phyloP scores from a whole-genome alignment of 2,888 invertebrate genomes.

The Nemapogon koenigi region DNA sequence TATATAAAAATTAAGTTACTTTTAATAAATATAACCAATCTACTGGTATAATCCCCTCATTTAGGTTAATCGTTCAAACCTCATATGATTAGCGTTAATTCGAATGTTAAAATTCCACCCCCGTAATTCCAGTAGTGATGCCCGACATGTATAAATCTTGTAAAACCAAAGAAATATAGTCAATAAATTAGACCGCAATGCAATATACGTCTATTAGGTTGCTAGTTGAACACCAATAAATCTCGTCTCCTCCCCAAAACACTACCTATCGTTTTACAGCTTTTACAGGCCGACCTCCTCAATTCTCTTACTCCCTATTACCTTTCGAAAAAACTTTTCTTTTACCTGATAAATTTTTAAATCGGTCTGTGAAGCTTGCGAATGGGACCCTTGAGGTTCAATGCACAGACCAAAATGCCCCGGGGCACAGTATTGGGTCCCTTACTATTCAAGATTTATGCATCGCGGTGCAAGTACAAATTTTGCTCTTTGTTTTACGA shows the following conservation, averaged over 20 bases:
- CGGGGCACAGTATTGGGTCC: constrained; percentile 14
- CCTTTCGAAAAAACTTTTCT: constrained; percentile 3
- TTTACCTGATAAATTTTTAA: constrained; percentile 46
- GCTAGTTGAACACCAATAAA: constrained; percentile 51
- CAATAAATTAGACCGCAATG: constrained; percentile 53
- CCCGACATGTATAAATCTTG: constrained; percentile 31
- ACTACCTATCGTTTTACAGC: constrained; percentile 37
- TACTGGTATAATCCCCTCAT: too few species aligned
- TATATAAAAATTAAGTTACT: too few species aligned
- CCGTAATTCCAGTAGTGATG: too few species aligned
- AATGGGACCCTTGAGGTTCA: constrained; percentile 29
- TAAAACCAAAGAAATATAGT: constrained; percentile 54
- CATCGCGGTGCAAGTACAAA: constrained; percentile 16
- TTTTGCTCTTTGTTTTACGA: constrained; percentile 3
- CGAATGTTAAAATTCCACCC: too few species aligned
- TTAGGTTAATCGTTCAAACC: too few species aligned
- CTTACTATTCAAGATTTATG: constrained; percentile 26
- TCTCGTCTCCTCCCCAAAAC: constrained; percentile 44
- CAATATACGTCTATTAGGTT: constrained; percentile 60
- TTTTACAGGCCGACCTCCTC: constrained; percentile 19
- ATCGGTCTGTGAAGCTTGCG: constrained; percentile 17
- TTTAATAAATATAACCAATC: too few species aligned
- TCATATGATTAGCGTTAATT: too few species aligned
- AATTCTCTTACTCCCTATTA: background rate
- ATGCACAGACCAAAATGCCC: constrained; percentile 23